phyloP scores from a whole-genome alignment of 2,888 invertebrate genomes.

The Epirrita christyi region DNA sequence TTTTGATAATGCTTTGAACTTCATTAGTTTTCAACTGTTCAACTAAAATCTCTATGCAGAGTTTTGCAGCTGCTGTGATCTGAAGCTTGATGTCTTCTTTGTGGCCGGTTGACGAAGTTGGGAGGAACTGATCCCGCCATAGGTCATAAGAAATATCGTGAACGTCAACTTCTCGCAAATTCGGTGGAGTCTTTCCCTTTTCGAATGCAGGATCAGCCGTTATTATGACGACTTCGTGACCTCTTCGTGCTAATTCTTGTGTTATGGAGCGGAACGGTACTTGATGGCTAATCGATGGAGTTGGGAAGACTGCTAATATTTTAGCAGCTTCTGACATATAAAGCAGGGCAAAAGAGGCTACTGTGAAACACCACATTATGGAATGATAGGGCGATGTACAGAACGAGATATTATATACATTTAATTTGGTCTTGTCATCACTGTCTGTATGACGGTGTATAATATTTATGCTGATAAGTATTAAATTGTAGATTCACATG shows the following conservation, averaged over 20 bases:
- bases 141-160: constrained; percentile 48
- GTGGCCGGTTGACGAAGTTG: background rate
- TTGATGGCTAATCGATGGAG: constrained; percentile 62
- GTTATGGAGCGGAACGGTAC: constrained; percentile 52
- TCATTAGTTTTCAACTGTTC: constrained; percentile 15
- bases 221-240: constrained; percentile 63
- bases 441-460: background rate
- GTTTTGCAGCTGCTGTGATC: background rate
- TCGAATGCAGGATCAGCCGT: constrained; percentile 56
- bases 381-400: no score
- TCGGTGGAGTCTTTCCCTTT: constrained; percentile 43
- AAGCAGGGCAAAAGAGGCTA: background rate
- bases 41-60: constrained; percentile 5
- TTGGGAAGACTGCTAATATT: constrained; percentile 56
- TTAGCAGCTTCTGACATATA: constrained; percentile 37
- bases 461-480: no score
- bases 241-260: constrained; percentile 56
- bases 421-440: background rate
- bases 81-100: background rate
- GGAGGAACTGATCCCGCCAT: background rate
- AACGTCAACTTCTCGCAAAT: constrained; percentile 61
- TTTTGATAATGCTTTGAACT: constrained; percentile 43
- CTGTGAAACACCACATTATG: background rate
- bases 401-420: no score
- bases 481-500: no score